Evolutionary conservation across 1,140 invertebrate genomes (phyloP), one percentile per base, ranked within the genome.

Genomic region (Drosophila persimilis): DNA sequence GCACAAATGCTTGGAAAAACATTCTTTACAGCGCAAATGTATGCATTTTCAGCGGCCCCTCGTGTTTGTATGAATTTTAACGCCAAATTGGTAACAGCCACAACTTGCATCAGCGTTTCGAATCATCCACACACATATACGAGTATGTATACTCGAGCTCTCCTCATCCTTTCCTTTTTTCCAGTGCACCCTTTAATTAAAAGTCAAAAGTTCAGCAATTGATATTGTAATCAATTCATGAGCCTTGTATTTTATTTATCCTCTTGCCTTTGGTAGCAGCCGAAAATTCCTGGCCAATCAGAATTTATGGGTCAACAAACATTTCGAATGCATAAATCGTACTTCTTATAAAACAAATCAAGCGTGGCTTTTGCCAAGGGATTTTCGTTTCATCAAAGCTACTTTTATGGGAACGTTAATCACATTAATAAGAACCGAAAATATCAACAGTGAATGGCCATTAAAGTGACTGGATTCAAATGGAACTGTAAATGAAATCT

Each of bases 171-270:
- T 45, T 48, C 41, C 47, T 48, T 8, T 50, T 50, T 53, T 48
- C 15, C 35, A 50, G 17, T 45, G n/a, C 48, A 15, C 31, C 56
- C 74, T 88, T 88, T 81, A 86, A 86, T 86, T 81, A 86, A 86
- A 81, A 86, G 83, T 70, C 74, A 78, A 78, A 80, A 83, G 66
- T 76, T 78, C 77, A 76, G 74, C 84, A 78, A 86, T 86, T 86
- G 83, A 86, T 86, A 78, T 48, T 71, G 69, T 77, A 83, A 86
- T 86, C 78, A 88, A 88, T 88, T 81, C 78, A 69, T 78, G 66
- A 57, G 70, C 53, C 55, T 56, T 43, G 59, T 31, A 31, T 43
- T 57, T 67, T 72, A 69, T 79, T 76, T 72, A 73, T 55, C 41
- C 55, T 60, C 53, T 66, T 43, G 6, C 35, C 24, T 24, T 24